Conservation (phyloP, 2,113 vertebrate species). For the Callaeas wilsoni region DNA sequence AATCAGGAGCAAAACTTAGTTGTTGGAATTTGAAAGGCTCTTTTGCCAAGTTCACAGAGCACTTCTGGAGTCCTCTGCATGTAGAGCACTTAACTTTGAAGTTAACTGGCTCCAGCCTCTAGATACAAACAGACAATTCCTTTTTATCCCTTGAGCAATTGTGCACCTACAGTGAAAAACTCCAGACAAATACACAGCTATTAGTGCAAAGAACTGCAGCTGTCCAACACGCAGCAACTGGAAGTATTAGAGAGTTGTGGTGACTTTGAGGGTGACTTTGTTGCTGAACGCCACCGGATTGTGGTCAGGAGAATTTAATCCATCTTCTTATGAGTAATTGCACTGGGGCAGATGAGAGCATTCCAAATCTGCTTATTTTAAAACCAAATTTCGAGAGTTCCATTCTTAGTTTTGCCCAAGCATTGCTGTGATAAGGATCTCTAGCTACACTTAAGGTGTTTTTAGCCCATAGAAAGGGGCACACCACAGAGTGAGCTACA, state of each 20-base stretch:
- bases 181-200: neutral
- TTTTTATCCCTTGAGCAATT: neutral
- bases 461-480: neutral
- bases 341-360: neutral
- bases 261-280: neutral
- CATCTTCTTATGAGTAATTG: neutral
- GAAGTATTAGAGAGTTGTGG: neutral
- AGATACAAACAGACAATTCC: neutral
- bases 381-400: neutral
- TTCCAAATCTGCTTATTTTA: neutral
- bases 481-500: neutral
- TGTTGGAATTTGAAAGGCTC: conserved; percentile 14
- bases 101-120: neutral
- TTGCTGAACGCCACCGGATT: neutral
- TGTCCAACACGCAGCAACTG: neutral
- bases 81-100: neutral
- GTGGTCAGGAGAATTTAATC: neutral
- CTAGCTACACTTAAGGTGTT: neutral
- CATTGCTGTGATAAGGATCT: neutral
- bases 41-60: neutral
- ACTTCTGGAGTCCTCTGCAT: neutral
- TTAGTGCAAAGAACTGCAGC: neutral
- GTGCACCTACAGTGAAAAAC: neutral
- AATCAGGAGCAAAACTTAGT: neutral
- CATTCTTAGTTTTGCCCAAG: neutral